Evolutionary conservation across 53 echinoderm and acorn worm species (phyloP).

Genomic region (Echinarachnius parma): DNA sequence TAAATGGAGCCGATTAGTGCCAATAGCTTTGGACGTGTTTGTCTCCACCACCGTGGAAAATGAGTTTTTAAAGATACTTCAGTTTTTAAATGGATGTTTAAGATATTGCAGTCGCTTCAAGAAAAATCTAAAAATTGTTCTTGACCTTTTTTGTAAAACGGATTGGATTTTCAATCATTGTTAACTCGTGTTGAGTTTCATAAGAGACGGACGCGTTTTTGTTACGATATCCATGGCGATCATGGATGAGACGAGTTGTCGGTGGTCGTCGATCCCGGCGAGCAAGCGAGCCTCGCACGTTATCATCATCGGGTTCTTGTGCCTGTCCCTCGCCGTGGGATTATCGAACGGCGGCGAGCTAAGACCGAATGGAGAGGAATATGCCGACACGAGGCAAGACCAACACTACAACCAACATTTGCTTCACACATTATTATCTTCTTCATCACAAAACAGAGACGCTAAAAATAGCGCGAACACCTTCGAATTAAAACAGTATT

Average conservation of each 20-base stretch:
- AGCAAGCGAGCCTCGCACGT: conserved; percentile 42
- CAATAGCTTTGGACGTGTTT: conserved; percentile 24
- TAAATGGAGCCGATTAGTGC: conserved; percentile 32
- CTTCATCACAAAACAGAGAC: conserved; percentile 30
- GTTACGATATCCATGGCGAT: conserved; percentile 28
- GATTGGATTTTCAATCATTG: neutral
- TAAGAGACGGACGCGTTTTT: too few species aligned
- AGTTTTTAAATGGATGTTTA: conserved; percentile 26
- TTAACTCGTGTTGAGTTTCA: too few species aligned
- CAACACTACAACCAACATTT: conserved; percentile 14
- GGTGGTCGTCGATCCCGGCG: conserved; percentile 42
- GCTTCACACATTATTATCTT: conserved; percentile 21
- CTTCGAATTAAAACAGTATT: conserved; percentile 11
- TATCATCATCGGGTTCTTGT: conserved; percentile 41
- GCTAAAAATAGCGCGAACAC: conserved; percentile 25
- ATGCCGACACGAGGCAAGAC: conserved; percentile 23
- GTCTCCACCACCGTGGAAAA: conserved; percentile 4
- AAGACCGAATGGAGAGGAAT: conserved; percentile 22
- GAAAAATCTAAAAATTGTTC: conserved; percentile 13
- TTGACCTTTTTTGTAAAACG: conserved; percentile 9
- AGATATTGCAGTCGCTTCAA: too few species aligned
- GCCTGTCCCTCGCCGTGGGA: conserved; percentile 37
- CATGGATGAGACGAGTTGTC: conserved; percentile 32
- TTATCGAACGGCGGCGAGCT: conserved; percentile 29
- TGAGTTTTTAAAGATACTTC: conserved; percentile 18